Evolutionary conservation across 1,140 invertebrate genomes (phyloP), one percentile per base, ranked within the genome.

Genomic region (Diuraphis noxia): DNA sequence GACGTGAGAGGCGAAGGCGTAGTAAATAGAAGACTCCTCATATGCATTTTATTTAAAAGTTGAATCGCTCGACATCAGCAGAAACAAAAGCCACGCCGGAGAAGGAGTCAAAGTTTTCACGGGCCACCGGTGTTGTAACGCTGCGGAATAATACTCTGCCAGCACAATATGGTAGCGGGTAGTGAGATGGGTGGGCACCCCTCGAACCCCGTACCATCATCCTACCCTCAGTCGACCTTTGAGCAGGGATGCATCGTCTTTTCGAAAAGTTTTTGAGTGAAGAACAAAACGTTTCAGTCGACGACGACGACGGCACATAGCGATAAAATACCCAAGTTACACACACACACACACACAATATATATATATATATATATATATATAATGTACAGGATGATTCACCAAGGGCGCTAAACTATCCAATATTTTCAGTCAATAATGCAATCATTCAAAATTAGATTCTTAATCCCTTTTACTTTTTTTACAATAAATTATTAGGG

Each of bases 21-120:
- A 21, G 72, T 2, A 19, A n/a, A 34, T 2, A 46, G 30, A 72
- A n/a, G 9, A 4, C 30, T n/a, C 19, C 79, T 25, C 79, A 81
- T 23, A 25, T 23, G 21, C 56, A 13, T 72, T 72, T 72, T 79
- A 36, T 79, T 38, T 25, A 25, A 81, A 49, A 56, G 49, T 56
- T 17, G 23, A 41, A 52, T 10, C 36, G 21, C 10, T 30, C 25
- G 49, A 36, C 25, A 86, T 63, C 13, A 63, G 52, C 23, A 63
- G 56, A 88, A 88, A 88, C 49, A 88, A 88, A 88, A 88, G 52
- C 34, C 43, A 63, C 49, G 49, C 25, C 86, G 8, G 36, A 63
- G 19, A 88, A 63, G 34, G 21, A 52, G 52, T 88, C 52, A 25
- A 88, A 88, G 86, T 88, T 88, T 88, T 63, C 85, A 52, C 49